Percentiles rank a stretch among this genome's conserved stretches.
phyloP scores from a whole-genome alignment of 2,797 vertebrate genomes.

The Fistularia tabacaria region DNA sequence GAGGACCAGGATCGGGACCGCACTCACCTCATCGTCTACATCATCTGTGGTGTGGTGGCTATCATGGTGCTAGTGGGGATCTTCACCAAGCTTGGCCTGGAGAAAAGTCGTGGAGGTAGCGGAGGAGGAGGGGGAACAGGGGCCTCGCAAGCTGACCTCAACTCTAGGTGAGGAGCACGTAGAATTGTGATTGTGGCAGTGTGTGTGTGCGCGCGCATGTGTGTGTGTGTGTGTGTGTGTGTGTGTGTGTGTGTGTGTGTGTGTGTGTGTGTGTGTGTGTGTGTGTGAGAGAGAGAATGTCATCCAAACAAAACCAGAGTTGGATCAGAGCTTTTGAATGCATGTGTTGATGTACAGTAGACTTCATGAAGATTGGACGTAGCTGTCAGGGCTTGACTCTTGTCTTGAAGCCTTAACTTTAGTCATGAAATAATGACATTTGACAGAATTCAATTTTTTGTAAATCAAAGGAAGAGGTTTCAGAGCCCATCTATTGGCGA shows the following conservation, averaged over 20 bases:
- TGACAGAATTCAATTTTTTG: too few species aligned
- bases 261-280: background rate
- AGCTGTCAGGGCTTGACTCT: too few species aligned
- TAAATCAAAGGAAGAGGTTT: too few species aligned
- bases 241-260: background rate
- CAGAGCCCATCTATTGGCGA: too few species aligned
- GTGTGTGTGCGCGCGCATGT: background rate
- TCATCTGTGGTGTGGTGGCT: conserved; percentile 95
- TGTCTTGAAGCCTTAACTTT: too few species aligned
- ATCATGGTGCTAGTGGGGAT: conserved; percentile 94
- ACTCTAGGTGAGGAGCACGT: conserved; percentile 62
- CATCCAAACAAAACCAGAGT: background rate
- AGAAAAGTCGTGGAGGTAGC: conserved; percentile 85
- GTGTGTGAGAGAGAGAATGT: background rate
- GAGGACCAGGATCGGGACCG: conserved; percentile 83
- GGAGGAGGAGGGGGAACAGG: conserved; percentile 32
- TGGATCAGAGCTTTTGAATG: too few species aligned
- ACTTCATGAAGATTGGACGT: too few species aligned
- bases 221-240: background rate
- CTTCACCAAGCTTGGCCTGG: conserved; percentile 91
- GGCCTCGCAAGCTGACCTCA: conserved; percentile 50
- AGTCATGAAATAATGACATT: too few species aligned
- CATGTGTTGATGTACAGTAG: too few species aligned
- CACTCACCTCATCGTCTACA: conserved; percentile 95
- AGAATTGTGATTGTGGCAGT: background rate